Base-by-base conservation (phyloP, 2,113 vertebrate species). In the Scolopax mira region DNA sequence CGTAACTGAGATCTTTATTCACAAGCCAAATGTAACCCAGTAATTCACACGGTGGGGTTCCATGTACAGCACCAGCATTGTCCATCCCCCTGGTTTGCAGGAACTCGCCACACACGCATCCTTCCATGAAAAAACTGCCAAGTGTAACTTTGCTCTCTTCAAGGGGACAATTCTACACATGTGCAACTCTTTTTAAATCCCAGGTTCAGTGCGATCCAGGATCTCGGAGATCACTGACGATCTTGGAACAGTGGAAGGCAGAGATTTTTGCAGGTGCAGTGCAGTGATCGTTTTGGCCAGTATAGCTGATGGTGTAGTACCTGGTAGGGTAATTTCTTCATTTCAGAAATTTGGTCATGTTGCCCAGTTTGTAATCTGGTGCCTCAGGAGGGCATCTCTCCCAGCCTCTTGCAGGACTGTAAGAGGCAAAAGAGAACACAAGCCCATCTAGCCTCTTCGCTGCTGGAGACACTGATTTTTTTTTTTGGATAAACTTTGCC, bases 1-100 rank as follows among this genome's bases (percentile, higher is more conserved):
- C 33, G 21, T 75, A 80, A 96, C 85, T 62, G 81, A 94, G 95
- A 91, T 41, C 88, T 97, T 96, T 97, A 96, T 95, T 97, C 92
- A 95, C 79, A 94, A 96, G 55, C 60, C 84, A 86, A 75, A 55
- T 23, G 37, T 90, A 94, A 90, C 58, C 54, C 71, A 55, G 51
- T 87, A 65, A 91, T 81, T 96, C 92, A 84, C 85, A 84, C 28
- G 35, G n/a, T 82, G 75, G 87, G 31, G 81, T 54, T 93, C 73
- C 88, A 74, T 23, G 80, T 15, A 81, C 57, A 86, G 72, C 84
- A 78, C 27, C 48, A 79, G 75, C 85, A 89, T 7, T 94, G 89
- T 85, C 88, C 49, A 27, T 62, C 58, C 60, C 74, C 55, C 65
- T 70, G 55, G 31, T 82, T 81, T 35, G 24, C 52, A 90, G 72